Conservation (phyloP, 2,113 vertebrate genomes). For the Microtus richardsoni region DNA sequence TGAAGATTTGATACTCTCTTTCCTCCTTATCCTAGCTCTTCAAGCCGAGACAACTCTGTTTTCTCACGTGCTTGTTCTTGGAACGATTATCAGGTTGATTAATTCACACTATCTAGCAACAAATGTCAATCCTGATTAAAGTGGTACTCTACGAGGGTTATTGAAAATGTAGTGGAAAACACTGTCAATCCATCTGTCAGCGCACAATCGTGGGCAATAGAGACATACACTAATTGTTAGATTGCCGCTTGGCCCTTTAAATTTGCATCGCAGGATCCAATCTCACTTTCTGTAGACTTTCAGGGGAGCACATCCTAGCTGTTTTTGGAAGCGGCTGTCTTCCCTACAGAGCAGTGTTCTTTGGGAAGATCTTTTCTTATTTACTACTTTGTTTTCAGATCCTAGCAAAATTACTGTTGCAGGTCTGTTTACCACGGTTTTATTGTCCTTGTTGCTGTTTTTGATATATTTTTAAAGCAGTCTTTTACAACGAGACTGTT, state of each 20-base stretch:
- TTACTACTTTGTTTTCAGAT: constrained; percentile 27
- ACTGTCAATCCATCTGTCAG: background rate
- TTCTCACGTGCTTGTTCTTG: background rate
- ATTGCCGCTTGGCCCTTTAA: constrained; percentile 26
- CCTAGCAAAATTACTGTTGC: background rate
- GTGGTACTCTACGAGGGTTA: constrained; percentile 23
- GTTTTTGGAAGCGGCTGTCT: background rate
- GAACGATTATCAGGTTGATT: constrained; percentile 26
- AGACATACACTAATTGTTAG: background rate
- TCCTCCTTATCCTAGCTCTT: background rate
- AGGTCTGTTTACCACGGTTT: background rate
- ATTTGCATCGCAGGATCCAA: background rate
- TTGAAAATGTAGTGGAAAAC: constrained; percentile 29
- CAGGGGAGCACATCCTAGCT: background rate
- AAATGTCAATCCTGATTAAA: constrained; percentile 35
- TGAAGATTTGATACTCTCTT: background rate
- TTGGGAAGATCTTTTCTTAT: constrained; percentile 21
- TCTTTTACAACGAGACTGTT: constrained; percentile 51
- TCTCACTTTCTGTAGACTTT: background rate
- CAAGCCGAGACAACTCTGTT: background rate
- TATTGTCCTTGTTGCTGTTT: background rate
- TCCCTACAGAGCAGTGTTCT: constrained; percentile 21
- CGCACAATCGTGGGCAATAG: background rate
- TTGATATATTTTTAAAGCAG: constrained; percentile 24
- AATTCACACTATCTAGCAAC: constrained; percentile 29